Evolutionary conservation across 2,113 vertebrate genomes (phyloP).

Genomic region (Salvelinus fontinalis): DNA sequence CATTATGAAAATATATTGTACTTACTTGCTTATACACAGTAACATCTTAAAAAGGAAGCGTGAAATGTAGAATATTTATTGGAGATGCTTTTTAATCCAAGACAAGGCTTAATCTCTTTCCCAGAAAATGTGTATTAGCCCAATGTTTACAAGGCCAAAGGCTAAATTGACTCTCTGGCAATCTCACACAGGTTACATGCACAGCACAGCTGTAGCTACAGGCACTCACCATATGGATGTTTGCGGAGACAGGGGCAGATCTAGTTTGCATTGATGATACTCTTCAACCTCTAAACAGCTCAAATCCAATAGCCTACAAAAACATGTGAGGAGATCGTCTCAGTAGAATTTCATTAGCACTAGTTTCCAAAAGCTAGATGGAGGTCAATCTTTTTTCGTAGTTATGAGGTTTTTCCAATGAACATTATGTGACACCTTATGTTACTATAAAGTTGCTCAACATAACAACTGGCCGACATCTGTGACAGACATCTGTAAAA

Average conservation of each 20-base stretch:
- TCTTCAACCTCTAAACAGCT: neutral
- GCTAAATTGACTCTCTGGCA: neutral
- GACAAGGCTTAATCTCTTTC: too few relatives aligned
- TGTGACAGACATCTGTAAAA: too few relatives aligned
- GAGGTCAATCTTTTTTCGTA: neutral
- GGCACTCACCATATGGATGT: conserved; percentile 10
- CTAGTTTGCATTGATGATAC: conserved; percentile 26
- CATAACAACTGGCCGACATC: neutral
- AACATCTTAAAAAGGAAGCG: too few relatives aligned
- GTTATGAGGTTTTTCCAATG: neutral
- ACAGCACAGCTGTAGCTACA: conserved; percentile 25
- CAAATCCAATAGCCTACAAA: neutral
- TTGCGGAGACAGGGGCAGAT: conserved; percentile 28
- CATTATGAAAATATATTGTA: too few relatives aligned
- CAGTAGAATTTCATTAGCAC: neutral
- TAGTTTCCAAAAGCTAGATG: neutral
- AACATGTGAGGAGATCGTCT: neutral
- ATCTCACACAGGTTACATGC: neutral
- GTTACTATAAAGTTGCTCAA: neutral
- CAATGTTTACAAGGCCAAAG: neutral
- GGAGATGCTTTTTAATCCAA: too few relatives aligned
- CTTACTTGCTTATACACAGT: too few relatives aligned
- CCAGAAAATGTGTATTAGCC: neutral
- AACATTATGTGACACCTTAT: too few relatives aligned
- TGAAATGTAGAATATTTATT: too few relatives aligned